Evolutionary conservation across 2,797 vertebrate genomes (phyloP).

Genomic region (Danio jaintianensis): DNA sequence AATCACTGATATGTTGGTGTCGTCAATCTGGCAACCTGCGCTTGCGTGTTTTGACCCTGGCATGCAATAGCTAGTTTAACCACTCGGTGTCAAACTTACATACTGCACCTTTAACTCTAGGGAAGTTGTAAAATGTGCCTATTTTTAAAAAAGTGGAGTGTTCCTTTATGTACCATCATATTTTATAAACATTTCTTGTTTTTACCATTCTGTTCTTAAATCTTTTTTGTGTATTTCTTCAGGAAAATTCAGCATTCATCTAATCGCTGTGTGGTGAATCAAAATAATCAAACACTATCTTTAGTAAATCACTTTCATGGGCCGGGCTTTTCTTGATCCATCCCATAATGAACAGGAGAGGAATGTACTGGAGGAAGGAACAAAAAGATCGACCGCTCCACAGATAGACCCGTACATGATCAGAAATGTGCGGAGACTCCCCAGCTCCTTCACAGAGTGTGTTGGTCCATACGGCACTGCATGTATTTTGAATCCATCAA

Average conservation of each 20-base stretch:
- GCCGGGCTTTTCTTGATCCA: conserved; percentile 1
- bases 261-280: not conserved
- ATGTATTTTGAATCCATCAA: not conserved
- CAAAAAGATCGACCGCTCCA: conserved; percentile 25
- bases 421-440: conserved; percentile 32
- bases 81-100: too few relatives aligned
- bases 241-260: conserved; percentile 3
- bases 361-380: conserved; percentile 20
- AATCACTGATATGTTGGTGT: too few relatives aligned
- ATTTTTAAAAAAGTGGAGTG: too few relatives aligned
- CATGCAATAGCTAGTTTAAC: too few relatives aligned
- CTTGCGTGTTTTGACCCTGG: too few relatives aligned
- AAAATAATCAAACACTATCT: not conserved
- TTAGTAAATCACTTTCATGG: conserved; percentile 38
- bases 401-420: conserved; percentile 41
- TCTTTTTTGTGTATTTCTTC: conserved; percentile 6
- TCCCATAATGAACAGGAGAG: conserved; percentile 15
- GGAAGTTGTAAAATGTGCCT: too few relatives aligned
- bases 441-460: not conserved
- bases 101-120: too few relatives aligned
- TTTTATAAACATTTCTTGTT: not conserved
- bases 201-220: not conserved
- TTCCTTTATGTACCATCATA: too few relatives aligned
- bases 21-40: too few relatives aligned
- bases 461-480: not conserved